phyloP scores from a whole-genome alignment of 1,140 invertebrate species.

The Hermatobates lingyangjiaoensis region DNA sequence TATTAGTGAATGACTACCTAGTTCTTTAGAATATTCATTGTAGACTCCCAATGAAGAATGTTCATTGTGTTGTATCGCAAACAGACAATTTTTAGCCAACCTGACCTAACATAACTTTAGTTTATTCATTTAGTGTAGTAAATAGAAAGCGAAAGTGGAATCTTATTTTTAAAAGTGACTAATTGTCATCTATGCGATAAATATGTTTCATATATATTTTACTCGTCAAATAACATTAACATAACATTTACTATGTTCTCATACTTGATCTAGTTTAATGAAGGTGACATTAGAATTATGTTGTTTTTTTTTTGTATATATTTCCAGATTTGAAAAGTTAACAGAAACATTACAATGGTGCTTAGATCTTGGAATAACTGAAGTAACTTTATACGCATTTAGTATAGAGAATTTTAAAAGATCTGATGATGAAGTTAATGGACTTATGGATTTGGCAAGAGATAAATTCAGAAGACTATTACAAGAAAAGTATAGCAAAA shows the following conservation, averaged over 20 bases:
- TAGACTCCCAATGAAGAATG: no score
- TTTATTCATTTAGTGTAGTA: no score
- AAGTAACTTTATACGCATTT: conserved; percentile 98
- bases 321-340: conserved; percentile 68
- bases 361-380: conserved; percentile 42
- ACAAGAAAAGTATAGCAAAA: conserved; percentile 49
- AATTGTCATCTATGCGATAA: neutral
- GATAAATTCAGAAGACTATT: conserved; percentile 76
- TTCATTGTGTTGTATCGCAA: no score
- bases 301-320: conserved; percentile 6
- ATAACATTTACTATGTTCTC: neutral
- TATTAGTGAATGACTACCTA: no score
- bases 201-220: neutral
- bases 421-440: conserved; percentile 75
- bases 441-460: conserved; percentile 67
- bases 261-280: neutral
- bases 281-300: conserved; percentile 4
- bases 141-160: no score
- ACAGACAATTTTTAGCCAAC: no score
- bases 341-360: conserved; percentile 86
- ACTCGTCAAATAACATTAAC: neutral
- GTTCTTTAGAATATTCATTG: no score
- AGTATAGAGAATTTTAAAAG: conserved; percentile 99
- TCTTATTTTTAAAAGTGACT: no score
- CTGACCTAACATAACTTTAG: no score